Evolutionary conservation across 2,888 invertebrate genomes (phyloP), one percentile per base, ranked within the genome.

Genomic region (Dione vanillae): DNA sequence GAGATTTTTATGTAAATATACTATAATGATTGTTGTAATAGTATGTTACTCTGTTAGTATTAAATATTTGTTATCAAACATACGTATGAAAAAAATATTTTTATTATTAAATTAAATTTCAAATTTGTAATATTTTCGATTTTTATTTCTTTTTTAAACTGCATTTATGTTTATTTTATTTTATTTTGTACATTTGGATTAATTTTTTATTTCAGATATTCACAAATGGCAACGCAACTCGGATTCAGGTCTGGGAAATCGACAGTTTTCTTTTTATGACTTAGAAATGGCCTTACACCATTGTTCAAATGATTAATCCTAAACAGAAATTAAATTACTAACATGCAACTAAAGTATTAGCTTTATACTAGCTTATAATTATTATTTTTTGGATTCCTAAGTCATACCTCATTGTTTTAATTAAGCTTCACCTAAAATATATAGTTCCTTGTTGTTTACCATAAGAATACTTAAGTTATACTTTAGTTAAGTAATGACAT

Each of bases 201-300:
- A 56, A 40, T 37, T 64, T 10, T 64, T 64, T 37, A 14, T 64
- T 49, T 47, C 49, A 49, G 49, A 82, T 86, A 56, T 83, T 85
- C 85, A 75, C 68, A 68, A 67, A 37, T 71, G 47, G 65, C 75
- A 74, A 69, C 71, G 40, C 35, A 20, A 52, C n/a, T 67, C 68
- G 56, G 14, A 27, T 12, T 62, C 59, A 9, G 54, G 67, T 41
- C n/a, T 71, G 70, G 78, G 74, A 68, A 73, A 70, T 64, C 79
- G 85, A 62, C 76, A 87, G 43, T 92, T 84, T 78, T 91, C 91
- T 0, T 92, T 92, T 77, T 82, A 88, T 76, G 92, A 93, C 76
- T 78, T 93, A 70, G 90, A 92, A 75, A 82, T 92, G 67, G 91
- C 90, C 7, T 77, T 92, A 40, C 92, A 93, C 73, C 78, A 92